Conservation (phyloP, 2,888 invertebrate genomes). For the Norana najaformis region DNA sequence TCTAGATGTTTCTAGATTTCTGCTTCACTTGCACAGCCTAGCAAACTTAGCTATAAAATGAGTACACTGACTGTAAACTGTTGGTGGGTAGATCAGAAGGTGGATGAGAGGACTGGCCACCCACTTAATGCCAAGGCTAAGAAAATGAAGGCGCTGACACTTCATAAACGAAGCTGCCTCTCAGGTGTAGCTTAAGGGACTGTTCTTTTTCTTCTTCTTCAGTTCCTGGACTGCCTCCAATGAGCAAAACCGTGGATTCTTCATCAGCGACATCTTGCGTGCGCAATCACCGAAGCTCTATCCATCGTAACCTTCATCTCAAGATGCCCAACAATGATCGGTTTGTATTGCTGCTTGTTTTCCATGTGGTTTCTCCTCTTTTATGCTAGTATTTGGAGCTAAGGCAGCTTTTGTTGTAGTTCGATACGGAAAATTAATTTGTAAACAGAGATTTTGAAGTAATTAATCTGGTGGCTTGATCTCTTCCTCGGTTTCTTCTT, state of each 20-base stretch:
- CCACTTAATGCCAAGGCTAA: background rate
- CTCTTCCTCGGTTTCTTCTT: background rate
- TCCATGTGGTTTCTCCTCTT: background rate
- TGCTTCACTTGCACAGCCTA: too few relatives aligned
- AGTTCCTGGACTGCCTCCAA: background rate
- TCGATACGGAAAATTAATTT: background rate
- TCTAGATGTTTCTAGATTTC: background rate
- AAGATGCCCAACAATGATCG: conserved; percentile 16
- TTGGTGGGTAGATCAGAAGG: background rate
- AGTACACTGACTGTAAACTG: background rate
- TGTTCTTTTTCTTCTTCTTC: background rate
- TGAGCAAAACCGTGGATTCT: conserved; percentile 5
- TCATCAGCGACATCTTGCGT: background rate
- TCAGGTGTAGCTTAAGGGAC: too few relatives aligned
- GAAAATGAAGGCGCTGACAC: too few relatives aligned
- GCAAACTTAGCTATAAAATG: too few relatives aligned
- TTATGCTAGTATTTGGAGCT: background rate
- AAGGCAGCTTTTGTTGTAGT: background rate
- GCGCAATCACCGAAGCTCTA: background rate
- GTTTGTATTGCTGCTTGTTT: background rate
- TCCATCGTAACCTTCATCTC: conserved; percentile 17
- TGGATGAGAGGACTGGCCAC: background rate
- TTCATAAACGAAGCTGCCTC: too few relatives aligned
- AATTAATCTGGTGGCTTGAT: background rate
- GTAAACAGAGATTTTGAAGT: background rate